Evolutionary conservation across 2,888 invertebrate genomes (phyloP).

Genomic region (Chrysolina haemoptera): DNA sequence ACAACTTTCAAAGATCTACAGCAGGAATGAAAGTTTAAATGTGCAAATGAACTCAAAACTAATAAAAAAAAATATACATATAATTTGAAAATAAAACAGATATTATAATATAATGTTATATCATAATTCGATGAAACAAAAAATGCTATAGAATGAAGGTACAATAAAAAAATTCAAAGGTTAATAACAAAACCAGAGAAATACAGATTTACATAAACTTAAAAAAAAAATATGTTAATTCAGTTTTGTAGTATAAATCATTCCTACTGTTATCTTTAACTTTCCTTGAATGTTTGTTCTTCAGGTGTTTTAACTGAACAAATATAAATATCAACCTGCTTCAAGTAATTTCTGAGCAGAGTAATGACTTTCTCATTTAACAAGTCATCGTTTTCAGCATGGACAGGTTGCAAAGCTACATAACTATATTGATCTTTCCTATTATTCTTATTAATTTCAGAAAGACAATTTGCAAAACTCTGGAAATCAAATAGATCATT

Average conservation of each 20-base stretch:
- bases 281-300: background rate
- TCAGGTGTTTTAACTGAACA: constrained; percentile 54
- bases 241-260: background rate
- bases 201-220: too few relatives aligned
- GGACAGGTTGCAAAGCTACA: constrained; percentile 49
- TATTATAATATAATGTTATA: too few relatives aligned
- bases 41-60: too few relatives aligned
- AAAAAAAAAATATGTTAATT: background rate
- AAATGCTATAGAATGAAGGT: too few relatives aligned
- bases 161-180: too few relatives aligned
- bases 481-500: constrained; percentile 52
- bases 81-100: too few relatives aligned
- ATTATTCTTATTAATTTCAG: constrained; percentile 43
- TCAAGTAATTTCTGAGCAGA: constrained; percentile 59
- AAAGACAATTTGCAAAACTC: constrained; percentile 49
- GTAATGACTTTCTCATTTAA: constrained; percentile 64
- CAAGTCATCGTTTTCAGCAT: constrained; percentile 53
- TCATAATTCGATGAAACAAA: too few relatives aligned
- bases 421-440: constrained; percentile 47
- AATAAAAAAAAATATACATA: too few relatives aligned
- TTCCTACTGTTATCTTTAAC: background rate
- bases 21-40: too few relatives aligned
- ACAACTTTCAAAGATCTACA: too few relatives aligned
- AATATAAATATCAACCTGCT: constrained; percentile 58
- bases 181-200: too few relatives aligned